phyloP scores from a whole-genome alignment of 2,888 invertebrate species.

The Pristionchus mayeri region DNA sequence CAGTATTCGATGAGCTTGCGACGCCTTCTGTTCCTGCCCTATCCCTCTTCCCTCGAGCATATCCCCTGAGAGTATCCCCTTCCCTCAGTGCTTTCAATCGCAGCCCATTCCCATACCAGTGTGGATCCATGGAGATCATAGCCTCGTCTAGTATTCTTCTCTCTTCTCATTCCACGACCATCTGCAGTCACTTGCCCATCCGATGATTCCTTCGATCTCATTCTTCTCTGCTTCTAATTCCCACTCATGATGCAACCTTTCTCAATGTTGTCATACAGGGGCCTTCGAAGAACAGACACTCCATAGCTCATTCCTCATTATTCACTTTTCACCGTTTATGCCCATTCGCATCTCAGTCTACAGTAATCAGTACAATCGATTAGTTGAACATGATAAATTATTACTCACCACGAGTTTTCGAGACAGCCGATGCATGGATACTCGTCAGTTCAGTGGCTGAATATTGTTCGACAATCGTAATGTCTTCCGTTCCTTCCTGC shows the following conservation, averaged over 20 bases:
- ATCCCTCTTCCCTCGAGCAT: not conserved
- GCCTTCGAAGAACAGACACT: not conserved
- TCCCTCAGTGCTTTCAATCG: constrained; percentile 6
- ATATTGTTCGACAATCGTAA: too few species aligned
- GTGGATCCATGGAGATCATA: not conserved
- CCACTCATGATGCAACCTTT: constrained; percentile 13
- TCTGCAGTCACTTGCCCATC: not conserved
- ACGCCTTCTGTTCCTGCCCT: not conserved
- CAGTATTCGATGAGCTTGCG: constrained; percentile 7
- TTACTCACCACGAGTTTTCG: not conserved
- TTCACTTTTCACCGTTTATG: constrained; percentile 13
- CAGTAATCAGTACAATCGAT: not conserved
- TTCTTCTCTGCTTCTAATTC: not conserved
- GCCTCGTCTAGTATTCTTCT: not conserved
- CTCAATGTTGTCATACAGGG: constrained; percentile 29
- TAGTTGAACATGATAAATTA: constrained; percentile 3
- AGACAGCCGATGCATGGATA: too few species aligned
- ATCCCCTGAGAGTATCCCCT: not conserved
- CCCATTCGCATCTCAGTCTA: not conserved
- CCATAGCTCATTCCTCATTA: not conserved
- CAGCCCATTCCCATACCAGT: not conserved
- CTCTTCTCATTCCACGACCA: not conserved
- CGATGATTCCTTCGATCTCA: constrained; percentile 26
- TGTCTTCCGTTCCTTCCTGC: not conserved
- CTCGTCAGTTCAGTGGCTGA: too few species aligned